Percentiles rank a stretch among this genome's conserved stretches.
These are phyloP conservation scores for Mimachlamys varia DNA, from an alignment of 2,888 invertebrate genomes.

Conservation along the genomic window DNA sequence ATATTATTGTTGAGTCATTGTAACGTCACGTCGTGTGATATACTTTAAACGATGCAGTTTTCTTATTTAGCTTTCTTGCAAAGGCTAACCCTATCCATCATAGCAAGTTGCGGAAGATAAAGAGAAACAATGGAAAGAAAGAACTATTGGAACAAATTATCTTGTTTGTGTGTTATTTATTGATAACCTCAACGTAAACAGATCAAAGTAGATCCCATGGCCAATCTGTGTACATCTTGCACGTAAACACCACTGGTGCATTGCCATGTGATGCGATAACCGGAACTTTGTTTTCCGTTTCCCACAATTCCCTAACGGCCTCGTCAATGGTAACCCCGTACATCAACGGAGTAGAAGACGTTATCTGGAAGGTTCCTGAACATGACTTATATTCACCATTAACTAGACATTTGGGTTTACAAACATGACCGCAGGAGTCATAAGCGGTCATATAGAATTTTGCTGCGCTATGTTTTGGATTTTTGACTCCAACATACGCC, in stretches of 20 bases:
- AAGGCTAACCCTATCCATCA: too few species aligned
- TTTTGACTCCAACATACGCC: constrained; percentile 66
- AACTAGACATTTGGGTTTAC: constrained; percentile 38
- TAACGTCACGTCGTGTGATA: too few species aligned
- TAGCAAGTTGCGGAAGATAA: too few species aligned
- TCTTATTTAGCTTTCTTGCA: too few species aligned
- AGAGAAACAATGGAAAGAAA: too few species aligned
- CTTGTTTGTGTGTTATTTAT: not conserved
- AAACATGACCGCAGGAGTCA: constrained; percentile 42
- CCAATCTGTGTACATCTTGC: not conserved
- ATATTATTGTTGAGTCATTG: too few species aligned
- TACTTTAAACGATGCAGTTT: too few species aligned
- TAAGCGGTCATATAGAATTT: constrained; percentile 39
- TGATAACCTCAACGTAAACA: not conserved
- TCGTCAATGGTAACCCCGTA: not conserved
- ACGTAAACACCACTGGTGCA: not conserved
- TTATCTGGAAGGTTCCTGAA: not conserved
- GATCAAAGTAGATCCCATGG: not conserved
- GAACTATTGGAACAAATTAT: too few species aligned
- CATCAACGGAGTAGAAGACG: not conserved
- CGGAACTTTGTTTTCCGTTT: not conserved
- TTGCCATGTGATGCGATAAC: not conserved
- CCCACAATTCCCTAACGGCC: not conserved
- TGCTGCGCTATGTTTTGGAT: constrained; percentile 45
- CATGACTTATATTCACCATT: not conserved